Evolutionary conservation across 2,888 invertebrate genomes (phyloP).

Genomic region (Macrosiphum euphorbiae): DNA sequence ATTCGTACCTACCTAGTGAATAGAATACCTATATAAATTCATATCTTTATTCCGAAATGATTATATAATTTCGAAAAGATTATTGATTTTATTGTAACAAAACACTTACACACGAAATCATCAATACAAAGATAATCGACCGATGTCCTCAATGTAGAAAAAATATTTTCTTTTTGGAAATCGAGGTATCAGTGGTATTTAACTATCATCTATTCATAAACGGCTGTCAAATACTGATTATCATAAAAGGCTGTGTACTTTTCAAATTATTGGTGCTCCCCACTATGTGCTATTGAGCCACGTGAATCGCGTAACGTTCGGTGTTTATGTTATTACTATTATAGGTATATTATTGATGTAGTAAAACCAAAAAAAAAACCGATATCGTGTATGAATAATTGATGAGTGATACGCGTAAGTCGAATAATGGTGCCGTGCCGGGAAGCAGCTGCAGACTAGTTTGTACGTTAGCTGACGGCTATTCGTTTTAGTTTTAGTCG

Average conservation of each 20-base stretch:
- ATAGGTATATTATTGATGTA: neutral
- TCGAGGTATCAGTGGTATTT: neutral
- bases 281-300: no score
- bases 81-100: neutral
- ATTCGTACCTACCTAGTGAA: no score
- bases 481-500: neutral
- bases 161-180: neutral
- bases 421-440: no score
- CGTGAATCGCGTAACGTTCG: neutral
- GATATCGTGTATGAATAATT: neutral
- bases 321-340: neutral
- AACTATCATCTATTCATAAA: neutral
- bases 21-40: no score
- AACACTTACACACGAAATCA: neutral
- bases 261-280: neutral
- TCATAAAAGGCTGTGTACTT: neutral
- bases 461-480: neutral
- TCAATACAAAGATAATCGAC: neutral
- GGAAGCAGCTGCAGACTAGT: neutral
- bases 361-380: neutral
- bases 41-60: no score
- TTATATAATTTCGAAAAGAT: neutral
- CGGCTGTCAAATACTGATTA: neutral
- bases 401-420: neutral
- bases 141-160: neutral